Percentiles rank a stretch among this genome's conserved stretches.
Conservation (phyloP, 1,140 invertebrate genomes). For the Drosophila tani region DNA sequence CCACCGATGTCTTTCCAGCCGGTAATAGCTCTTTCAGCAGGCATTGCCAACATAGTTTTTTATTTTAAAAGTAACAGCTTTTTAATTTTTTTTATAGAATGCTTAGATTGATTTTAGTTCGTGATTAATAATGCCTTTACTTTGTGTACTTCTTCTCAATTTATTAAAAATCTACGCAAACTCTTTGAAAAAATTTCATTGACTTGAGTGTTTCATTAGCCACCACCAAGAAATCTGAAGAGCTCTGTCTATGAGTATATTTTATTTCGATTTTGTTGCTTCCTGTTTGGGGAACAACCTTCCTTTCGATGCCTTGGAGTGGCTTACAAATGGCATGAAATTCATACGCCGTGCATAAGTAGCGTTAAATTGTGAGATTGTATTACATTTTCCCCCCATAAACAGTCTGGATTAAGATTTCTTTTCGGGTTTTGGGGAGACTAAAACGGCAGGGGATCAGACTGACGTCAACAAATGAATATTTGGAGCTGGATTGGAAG, state of each 20-base stretch:
- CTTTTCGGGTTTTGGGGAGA: conserved; percentile 27
- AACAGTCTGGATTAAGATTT: conserved; percentile 49
- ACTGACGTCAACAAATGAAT: conserved; percentile 35
- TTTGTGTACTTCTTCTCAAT: too few relatives aligned
- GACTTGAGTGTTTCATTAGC: conserved; percentile 8
- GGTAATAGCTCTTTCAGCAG: too few relatives aligned
- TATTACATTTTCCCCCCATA: conserved; percentile 52
- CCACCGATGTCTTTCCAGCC: too few relatives aligned
- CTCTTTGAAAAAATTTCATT: too few relatives aligned
- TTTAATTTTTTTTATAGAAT: too few relatives aligned
- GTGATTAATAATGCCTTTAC: too few relatives aligned
- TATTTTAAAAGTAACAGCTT: too few relatives aligned
- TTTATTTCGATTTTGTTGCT: conserved; percentile 36
- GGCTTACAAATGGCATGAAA: conserved; percentile 56
- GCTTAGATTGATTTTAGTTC: too few relatives aligned
- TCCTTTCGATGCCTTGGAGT: conserved; percentile 16
- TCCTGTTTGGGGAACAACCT: conserved; percentile 13
- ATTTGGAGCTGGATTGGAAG: conserved; percentile 1
- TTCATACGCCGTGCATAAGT: conserved; percentile 63
- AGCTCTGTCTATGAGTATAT: conserved; percentile 25
- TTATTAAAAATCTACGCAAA: too few relatives aligned
- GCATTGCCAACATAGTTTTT: too few relatives aligned
- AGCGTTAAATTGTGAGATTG: conserved; percentile 69
- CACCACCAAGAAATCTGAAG: conserved; percentile 9
- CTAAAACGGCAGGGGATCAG: conserved; percentile 11